Base-by-base conservation (phyloP, 2,888 invertebrate genomes). In the Timema podura region DNA sequence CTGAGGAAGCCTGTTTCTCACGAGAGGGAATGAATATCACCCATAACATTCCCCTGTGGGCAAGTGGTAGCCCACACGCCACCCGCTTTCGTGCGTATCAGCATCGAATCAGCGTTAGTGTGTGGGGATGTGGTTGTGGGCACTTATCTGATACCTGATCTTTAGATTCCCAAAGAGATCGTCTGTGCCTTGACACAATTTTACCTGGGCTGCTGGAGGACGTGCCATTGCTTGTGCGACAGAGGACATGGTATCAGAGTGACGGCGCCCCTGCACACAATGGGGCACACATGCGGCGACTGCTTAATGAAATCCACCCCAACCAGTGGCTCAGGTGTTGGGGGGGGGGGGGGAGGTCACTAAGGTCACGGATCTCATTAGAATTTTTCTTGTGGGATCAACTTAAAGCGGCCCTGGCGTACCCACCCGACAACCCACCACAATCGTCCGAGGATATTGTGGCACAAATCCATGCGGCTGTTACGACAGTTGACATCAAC, bases 1-100 rank as follows among this genome's bases (percentile, higher is more conserved):
- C 5, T n/a, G 66, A 66, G 11, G 66, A 66, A 66, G 66, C 9
- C 11, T 48, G 48, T 48, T 66, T 66, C 48, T 46, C 66, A 66
- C 46, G 48, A 13, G 48, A 66, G 47, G 48, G 66, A 47, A 48
- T 48, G 10, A 2, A 16, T 46, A 66, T 47, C 48, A 16, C 66
- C n/a, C 66, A 66, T 16, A 66, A 66, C 10, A 8, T 16, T 48
- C 44, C 5, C 48, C 48, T 66, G 48, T 66, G 48, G 66, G n/a
- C 48, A 47, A 16, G 44, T 48, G 66, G 10, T 13, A 66, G 48
- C 48, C n/a, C n/a, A n/a, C n/a, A n/a, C n/a, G n/a, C n/a, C n/a
- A n/a, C n/a, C n/a, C 48, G n/a, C 7, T n/a, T 54, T 13, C 54
- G 54, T 54, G 54, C 13, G 15, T 54, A 54, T 54, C 54, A 54